Base-by-base conservation (phyloP, 2,888 invertebrate genomes). In the Caenorhabditis sp. region DNA sequence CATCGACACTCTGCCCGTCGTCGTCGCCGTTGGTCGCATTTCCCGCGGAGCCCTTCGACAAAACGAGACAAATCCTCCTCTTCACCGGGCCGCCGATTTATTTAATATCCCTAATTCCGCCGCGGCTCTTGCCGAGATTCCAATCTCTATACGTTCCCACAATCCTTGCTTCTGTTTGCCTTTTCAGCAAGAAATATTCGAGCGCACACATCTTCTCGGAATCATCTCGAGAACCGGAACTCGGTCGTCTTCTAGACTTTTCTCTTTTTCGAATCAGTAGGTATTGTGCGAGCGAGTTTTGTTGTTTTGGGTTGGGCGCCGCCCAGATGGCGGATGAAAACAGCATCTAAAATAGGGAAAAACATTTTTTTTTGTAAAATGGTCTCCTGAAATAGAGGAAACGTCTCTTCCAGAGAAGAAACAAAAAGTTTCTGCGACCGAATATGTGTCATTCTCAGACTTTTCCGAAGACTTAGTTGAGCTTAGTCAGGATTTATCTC, bases 91-190 rank as follows among this genome's bases (percentile, higher is more conserved):
- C 45, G 45, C 45, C 45, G 45, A 45, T 45, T 45, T 45, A 45
- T 22, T 45, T 45, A 45, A 45, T 45, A 45, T 45, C 45, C 45
- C 22, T 45, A 24, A 45, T 45, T 45, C 45, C 45, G n/a, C n/a
- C n/a, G n/a, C n/a, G n/a, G n/a, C n/a, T n/a, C n/a, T n/a, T n/a
- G n/a, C n/a, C n/a, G n/a, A n/a, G n/a, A n/a, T n/a, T n/a, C n/a
- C n/a, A n/a, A n/a, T n/a, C n/a, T n/a, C n/a, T n/a, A n/a, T n/a
- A n/a, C n/a, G n/a, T n/a, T n/a, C n/a, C n/a, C n/a, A n/a, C n/a
- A n/a, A n/a, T n/a, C n/a, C n/a, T n/a, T n/a, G n/a, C n/a, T n/a
- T n/a, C n/a, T n/a, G n/a, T n/a, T n/a, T n/a, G n/a, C n/a, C n/a
- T n/a, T n/a, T n/a, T n/a, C n/a, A n/a, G n/a, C n/a, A n/a, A n/a